Percentiles rank a stretch among this genome's conserved stretches.
phyloP scores from a whole-genome alignment of 92 coral and sea anemone species.

The Chrysogorgia sp. region DNA sequence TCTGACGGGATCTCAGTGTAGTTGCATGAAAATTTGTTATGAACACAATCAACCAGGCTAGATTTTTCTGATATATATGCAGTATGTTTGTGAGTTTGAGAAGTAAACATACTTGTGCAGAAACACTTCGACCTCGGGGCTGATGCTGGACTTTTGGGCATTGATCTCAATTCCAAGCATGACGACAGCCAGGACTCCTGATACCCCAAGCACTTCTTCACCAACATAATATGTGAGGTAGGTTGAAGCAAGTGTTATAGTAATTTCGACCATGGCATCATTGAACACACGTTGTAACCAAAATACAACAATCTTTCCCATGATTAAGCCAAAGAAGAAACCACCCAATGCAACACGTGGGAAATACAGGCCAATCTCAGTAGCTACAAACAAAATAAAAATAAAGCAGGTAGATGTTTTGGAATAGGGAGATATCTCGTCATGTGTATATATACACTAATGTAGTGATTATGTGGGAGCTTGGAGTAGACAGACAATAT shows the following conservation, averaged over 20 bases:
- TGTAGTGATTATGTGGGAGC: too few relatives aligned
- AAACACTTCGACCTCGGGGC: constrained; percentile 97
- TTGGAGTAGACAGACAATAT: too few relatives aligned
- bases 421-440: too few relatives aligned
- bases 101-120: constrained; percentile 73
- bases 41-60: too few relatives aligned
- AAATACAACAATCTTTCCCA: constrained; percentile 96
- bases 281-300: constrained; percentile 99
- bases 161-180: constrained; percentile 97
- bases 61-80: too few relatives aligned
- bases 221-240: constrained; percentile 96
- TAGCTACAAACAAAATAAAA: constrained; percentile 59
- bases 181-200: constrained; percentile 96
- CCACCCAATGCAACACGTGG: constrained; percentile 99
- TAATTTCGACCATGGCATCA: constrained; percentile 96
- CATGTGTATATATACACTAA: too few relatives aligned
- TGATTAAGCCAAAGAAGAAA: constrained; percentile 88
- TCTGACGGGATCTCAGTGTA: too few relatives aligned
- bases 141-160: constrained; percentile 89
- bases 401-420: background rate
- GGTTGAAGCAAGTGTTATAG: constrained; percentile 92
- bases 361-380: constrained; percentile 92
- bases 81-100: background rate
- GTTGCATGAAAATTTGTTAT: too few relatives aligned
- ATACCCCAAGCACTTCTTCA: constrained; percentile 93